Percentiles rank a stretch among this genome's conserved stretches.
Conservation (phyloP, 2,888 invertebrate species). For the Alentia gelatinosa region DNA sequence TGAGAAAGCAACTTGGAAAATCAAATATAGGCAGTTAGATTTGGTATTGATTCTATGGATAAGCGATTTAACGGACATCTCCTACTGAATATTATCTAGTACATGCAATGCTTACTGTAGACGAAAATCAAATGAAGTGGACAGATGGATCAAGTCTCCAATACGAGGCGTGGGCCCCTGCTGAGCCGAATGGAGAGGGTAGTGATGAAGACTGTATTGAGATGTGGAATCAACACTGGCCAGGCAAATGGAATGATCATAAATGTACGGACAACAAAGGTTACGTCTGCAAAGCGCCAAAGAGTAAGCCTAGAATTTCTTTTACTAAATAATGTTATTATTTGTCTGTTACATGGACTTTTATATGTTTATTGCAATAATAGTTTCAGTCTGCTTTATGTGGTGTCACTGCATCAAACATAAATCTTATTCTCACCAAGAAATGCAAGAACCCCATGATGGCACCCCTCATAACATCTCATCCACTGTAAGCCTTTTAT, state of each 20-base stretch:
- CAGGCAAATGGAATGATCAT: background rate
- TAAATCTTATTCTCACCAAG: background rate
- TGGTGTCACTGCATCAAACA: background rate
- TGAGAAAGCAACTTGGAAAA: too few species aligned
- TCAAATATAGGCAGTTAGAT: too few species aligned
- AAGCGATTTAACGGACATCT: too few species aligned
- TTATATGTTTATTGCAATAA: too few species aligned
- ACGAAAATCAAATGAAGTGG: background rate
- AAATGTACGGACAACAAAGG: background rate
- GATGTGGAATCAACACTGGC: background rate
- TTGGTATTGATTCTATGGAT: too few species aligned
- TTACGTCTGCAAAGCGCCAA: background rate
- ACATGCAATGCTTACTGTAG: too few species aligned
- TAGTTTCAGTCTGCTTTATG: too few species aligned
- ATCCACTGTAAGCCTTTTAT: background rate
- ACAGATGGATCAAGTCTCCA: background rate
- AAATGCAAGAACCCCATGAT: background rate
- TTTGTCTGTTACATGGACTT: background rate
- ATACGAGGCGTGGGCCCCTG: background rate
- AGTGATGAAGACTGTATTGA: background rate
- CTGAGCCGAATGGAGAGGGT: background rate
- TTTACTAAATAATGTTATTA: background rate
- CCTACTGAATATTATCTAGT: too few species aligned
- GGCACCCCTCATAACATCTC: background rate
- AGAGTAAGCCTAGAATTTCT: background rate